Evolutionary conservation across 1,140 invertebrate genomes (phyloP).

Genomic region (Listronotus oregonensis): DNA sequence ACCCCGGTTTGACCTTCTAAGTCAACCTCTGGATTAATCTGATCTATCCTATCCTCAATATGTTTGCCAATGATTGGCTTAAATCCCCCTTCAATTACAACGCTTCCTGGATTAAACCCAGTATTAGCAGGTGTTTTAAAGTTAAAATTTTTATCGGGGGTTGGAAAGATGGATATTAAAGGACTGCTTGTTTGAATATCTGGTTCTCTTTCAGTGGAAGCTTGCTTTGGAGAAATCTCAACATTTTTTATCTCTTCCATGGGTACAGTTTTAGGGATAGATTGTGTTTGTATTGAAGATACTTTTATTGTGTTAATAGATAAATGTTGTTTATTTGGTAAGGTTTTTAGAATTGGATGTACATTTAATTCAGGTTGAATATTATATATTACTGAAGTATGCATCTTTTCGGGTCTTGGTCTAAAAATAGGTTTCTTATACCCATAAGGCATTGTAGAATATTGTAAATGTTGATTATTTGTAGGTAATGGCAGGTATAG

Average conservation of each 20-base stretch:
- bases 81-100: conserved; percentile 82
- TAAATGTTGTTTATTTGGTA: conserved; percentile 18
- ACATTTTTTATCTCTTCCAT: conserved; percentile 35
- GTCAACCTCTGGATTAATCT: conserved; percentile 52
- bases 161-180: conserved; percentile 6
- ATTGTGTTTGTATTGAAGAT: not conserved
- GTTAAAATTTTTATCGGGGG: conserved; percentile 4
- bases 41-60: conserved; percentile 60
- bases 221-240: conserved; percentile 47
- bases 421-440: too few relatives aligned
- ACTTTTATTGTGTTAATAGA: conserved; percentile 18
- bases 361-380: conserved; percentile 2
- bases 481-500: too few relatives aligned
- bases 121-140: conserved; percentile 56
- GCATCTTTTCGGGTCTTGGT: too few relatives aligned
- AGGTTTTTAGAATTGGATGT: conserved; percentile 12
- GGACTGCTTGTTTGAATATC: conserved; percentile 27
- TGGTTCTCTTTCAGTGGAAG: conserved; percentile 48
- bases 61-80: conserved; percentile 74
- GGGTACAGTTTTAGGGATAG: conserved; percentile 15
- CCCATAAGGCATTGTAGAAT: too few relatives aligned
- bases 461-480: too few relatives aligned
- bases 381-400: too few relatives aligned
- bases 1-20: conserved; percentile 61
- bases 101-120: conserved; percentile 78